Percentiles rank a stretch among this genome's conserved stretches.
Evolutionary conservation across 2,113 vertebrate genomes (phyloP).

Genomic region (Australoheros scitulus): DNA sequence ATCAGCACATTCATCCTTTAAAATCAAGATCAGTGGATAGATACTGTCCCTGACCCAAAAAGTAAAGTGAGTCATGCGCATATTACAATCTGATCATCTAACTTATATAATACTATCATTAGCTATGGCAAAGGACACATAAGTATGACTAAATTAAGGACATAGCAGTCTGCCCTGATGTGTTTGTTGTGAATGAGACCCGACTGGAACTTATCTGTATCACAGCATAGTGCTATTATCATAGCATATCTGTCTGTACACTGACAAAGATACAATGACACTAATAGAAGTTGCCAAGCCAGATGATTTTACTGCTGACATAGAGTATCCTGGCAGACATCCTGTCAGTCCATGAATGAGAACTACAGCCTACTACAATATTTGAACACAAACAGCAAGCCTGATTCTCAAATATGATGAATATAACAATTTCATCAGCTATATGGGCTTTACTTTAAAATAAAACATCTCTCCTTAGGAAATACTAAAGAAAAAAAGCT

Average conservation of each 20-base stretch:
- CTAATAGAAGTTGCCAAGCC: not conserved
- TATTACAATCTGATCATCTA: not conserved
- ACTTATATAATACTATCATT: not conserved
- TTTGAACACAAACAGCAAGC: not conserved
- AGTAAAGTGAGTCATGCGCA: not conserved
- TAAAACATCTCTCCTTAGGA: not conserved
- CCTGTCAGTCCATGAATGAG: constrained; percentile 2
- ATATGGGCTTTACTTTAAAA: not conserved
- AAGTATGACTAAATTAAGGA: not conserved
- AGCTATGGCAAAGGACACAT: not conserved
- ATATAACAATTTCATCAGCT: not conserved
- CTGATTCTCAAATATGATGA: not conserved
- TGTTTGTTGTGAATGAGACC: constrained; percentile 8
- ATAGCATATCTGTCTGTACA: not conserved
- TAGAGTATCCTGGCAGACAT: constrained; percentile 35
- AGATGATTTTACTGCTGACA: constrained; percentile 2
- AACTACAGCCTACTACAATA: not conserved
- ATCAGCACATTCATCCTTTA: not conserved
- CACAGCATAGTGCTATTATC: not conserved
- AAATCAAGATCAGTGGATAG: not conserved
- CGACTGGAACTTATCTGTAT: not conserved
- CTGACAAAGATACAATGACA: not conserved
- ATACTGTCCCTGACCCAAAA: not conserved
- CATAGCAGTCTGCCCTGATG: not conserved
- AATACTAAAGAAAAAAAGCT: not conserved